Percentiles rank a stretch among this genome's conserved stretches.
Conservation (phyloP, 2,797 vertebrate genomes). For the Leptatherina wallacei region DNA sequence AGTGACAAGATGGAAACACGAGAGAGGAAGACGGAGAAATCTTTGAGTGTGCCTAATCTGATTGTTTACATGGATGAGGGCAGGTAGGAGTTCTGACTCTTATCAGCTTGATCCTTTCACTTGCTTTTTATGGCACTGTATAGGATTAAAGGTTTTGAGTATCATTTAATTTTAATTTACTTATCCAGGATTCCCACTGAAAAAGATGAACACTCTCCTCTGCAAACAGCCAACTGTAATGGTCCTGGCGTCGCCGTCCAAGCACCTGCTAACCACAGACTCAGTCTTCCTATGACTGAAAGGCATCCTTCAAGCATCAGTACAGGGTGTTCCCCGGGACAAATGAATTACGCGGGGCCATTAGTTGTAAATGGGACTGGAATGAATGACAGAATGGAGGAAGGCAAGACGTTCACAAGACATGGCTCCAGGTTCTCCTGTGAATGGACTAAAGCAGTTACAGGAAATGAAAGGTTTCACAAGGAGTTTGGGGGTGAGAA, state of each 20-base stretch:
- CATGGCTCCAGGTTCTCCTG: slow-evolving; percentile 39
- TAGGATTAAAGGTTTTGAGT: neutral
- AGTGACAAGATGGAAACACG: slow-evolving; percentile 45
- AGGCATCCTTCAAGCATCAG: neutral
- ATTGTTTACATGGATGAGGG: slow-evolving; percentile 60
- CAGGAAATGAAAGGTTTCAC: slow-evolving; percentile 1
- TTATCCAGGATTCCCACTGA: slow-evolving; percentile 36
- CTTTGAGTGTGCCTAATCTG: slow-evolving; percentile 72
- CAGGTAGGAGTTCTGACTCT: slow-evolving; percentile 52
- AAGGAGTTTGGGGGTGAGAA: slow-evolving; percentile 24
- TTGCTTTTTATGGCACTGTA: neutral
- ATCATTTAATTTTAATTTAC: neutral
- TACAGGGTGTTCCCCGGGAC: neutral
- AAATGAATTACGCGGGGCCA: neutral
- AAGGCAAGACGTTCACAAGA: neutral
- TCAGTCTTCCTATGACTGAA: slow-evolving; percentile 2
- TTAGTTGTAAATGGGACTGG: slow-evolving; percentile 8
- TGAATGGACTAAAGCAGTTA: slow-evolving; percentile 27
- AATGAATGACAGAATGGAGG: neutral
- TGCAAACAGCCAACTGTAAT: slow-evolving; percentile 31
- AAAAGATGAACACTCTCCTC: slow-evolving; percentile 28
- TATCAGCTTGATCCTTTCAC: neutral
- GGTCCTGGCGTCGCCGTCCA: slow-evolving; percentile 6
- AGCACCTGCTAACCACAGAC: slow-evolving; percentile 1
- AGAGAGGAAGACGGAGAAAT: slow-evolving; percentile 45